A percentile compares a stretch with the other conserved stretches of the same genome.
phyloP scores from a whole-genome alignment of 2,797 vertebrate species.

The Cyclopterus lumpus region DNA sequence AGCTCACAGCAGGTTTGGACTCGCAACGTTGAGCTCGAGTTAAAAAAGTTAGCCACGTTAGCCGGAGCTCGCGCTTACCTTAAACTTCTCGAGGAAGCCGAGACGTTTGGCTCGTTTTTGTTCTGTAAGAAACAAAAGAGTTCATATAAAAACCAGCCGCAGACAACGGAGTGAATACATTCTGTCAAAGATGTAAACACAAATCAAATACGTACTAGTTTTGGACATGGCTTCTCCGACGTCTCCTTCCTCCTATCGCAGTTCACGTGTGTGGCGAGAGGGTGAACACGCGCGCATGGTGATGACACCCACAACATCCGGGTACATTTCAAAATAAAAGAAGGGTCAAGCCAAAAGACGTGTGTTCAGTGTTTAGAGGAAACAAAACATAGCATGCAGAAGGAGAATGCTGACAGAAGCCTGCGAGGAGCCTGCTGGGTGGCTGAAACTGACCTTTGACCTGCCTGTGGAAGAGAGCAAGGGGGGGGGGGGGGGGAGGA shows the following conservation, averaged over 20 bases:
- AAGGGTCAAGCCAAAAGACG: not conserved
- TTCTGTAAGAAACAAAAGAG: constrained; percentile 67
- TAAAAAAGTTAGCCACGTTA: constrained; percentile 33
- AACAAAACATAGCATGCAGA: not conserved
- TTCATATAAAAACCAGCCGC: not conserved
- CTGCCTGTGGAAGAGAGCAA: not conserved
- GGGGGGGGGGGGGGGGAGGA: not conserved
- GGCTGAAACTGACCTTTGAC: not conserved
- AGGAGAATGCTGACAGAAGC: not conserved
- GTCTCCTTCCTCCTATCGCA: not conserved
- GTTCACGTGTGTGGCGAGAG: constrained; percentile 65
- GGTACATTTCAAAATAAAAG: constrained; percentile 70
- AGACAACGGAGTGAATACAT: accelerated
- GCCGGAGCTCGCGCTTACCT: constrained; percentile 67
- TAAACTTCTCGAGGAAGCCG: constrained; percentile 73
- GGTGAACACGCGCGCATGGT: constrained; percentile 10
- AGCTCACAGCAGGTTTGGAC: not conserved
- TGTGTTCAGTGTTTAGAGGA: not conserved
- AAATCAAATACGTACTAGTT: constrained; percentile 76
- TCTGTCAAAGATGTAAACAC: not conserved
- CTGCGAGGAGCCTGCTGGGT: not conserved
- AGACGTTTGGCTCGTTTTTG: constrained; percentile 84
- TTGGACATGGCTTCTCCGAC: constrained; percentile 75
- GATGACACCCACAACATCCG: constrained; percentile 52
- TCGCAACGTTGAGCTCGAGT: not conserved